Percentiles rank a stretch among this genome's conserved stretches.
These are phyloP conservation scores for Cotesia typhae DNA, from an alignment of 1,140 invertebrate genomes.

Conservation along the genomic window DNA sequence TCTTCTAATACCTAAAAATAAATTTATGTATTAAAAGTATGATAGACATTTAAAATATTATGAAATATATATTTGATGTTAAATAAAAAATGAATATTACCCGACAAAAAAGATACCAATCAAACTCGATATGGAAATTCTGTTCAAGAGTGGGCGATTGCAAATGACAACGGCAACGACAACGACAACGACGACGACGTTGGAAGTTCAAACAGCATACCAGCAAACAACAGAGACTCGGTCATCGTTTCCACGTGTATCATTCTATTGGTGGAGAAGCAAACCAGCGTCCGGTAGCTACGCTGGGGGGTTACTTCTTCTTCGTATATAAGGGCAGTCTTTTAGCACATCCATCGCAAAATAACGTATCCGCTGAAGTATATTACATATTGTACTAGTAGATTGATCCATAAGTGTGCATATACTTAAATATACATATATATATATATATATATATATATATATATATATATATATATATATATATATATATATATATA, in stretches of 20 bases:
- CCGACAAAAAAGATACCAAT: neutral
- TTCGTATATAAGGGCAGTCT: slow-evolving; percentile 50
- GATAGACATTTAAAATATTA: neutral
- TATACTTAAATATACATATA: neutral
- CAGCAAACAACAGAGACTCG: slow-evolving; percentile 11
- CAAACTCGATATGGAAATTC: slow-evolving; percentile 12
- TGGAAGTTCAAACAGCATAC: slow-evolving; percentile 10
- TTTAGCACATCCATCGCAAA: slow-evolving; percentile 38
- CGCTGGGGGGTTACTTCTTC: slow-evolving; percentile 38
- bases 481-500: too few relatives aligned
- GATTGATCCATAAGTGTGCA: neutral
- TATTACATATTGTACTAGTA: neutral
- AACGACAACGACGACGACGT: neutral
- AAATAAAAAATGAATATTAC: too few relatives aligned
- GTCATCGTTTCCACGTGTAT: slow-evolving; percentile 39
- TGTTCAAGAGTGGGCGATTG: neutral
- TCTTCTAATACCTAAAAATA: too few relatives aligned
- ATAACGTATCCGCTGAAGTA: neutral
- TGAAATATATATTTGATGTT: too few relatives aligned
- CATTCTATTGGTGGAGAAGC: slow-evolving; percentile 45
- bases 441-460: too few relatives aligned
- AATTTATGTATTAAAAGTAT: too few relatives aligned
- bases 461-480: too few relatives aligned
- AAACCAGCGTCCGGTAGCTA: slow-evolving; percentile 32
- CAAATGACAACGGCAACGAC: neutral